These are phyloP conservation scores for Aethina tumida DNA, from an alignment of 1,140 invertebrate genomes.

Conservation along the genomic window DNA sequence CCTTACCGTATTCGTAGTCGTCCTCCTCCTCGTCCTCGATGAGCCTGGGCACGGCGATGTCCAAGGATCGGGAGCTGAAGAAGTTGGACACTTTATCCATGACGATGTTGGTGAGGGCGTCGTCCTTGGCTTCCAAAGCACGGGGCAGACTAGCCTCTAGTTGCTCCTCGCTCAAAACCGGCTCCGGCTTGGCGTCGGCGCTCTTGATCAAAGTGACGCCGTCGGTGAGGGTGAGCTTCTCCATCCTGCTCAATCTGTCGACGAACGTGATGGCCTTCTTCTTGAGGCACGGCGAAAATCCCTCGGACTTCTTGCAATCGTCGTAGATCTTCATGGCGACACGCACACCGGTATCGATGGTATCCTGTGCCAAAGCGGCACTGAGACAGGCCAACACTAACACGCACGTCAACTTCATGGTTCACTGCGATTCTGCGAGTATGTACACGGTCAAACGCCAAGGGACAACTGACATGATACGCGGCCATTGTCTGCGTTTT, in stretches of 20 bases:
- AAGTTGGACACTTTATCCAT: conserved; percentile 58
- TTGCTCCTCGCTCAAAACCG: conserved; percentile 46
- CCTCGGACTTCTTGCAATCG: conserved; percentile 48
- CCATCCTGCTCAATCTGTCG: conserved; percentile 57
- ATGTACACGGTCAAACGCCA: no score
- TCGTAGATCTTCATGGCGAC: conserved; percentile 50
- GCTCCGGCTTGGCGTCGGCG: conserved; percentile 33
- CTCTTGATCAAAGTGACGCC: conserved; percentile 53
- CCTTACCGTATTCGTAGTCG: conserved; percentile 64
- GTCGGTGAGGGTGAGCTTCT: conserved; percentile 53
- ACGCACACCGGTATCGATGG: conserved; percentile 40
- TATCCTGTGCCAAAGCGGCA: conserved; percentile 27
- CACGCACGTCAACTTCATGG: conserved; percentile 30
- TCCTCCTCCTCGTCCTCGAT: conserved; percentile 50
- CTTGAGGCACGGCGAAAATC: conserved; percentile 62
- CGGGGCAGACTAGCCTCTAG: conserved; percentile 54
- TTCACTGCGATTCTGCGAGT: no score
- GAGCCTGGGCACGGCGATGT: conserved; percentile 62
- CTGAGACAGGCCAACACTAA: conserved; percentile 25
- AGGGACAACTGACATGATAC: no score
- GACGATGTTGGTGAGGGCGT: conserved; percentile 56
- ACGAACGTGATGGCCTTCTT: conserved; percentile 69
- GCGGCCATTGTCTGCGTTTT: no score
- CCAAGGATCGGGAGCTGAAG: conserved; percentile 63
- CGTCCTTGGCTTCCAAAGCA: conserved; percentile 50